These are phyloP conservation scores for Oxytorus armatus DNA, from an alignment of 2,888 invertebrate genomes.

Conservation along the genomic window DNA sequence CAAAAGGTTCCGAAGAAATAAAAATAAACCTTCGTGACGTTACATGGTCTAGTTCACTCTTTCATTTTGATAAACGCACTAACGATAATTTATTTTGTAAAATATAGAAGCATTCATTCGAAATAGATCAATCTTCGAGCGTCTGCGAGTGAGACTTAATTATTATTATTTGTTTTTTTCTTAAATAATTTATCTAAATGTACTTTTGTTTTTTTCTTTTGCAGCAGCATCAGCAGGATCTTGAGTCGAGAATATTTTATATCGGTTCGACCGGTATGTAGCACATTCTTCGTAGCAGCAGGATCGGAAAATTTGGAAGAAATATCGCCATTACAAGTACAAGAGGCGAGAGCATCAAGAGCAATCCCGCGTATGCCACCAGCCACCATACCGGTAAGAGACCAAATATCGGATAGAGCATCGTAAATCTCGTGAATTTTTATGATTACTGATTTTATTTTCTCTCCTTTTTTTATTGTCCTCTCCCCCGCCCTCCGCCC, in stretches of 20 bases:
- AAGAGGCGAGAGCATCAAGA: conserved; percentile 89
- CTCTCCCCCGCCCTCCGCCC: too few species aligned
- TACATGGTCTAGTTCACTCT: conserved; percentile 34
- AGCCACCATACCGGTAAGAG: conserved; percentile 87
- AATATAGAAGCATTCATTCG: background rate
- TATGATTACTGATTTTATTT: background rate
- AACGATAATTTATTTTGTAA: conserved; percentile 3
- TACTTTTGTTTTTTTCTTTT: conserved; percentile 8
- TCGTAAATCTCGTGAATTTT: conserved; percentile 48
- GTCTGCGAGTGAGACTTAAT: background rate
- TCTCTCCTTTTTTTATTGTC: background rate
- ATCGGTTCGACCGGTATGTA: conserved; percentile 89
- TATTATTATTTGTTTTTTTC: background rate
- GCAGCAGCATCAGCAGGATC: too few species aligned
- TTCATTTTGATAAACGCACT: conserved; percentile 13
- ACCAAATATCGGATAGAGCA: conserved; percentile 78
- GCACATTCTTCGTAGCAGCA: conserved; percentile 88
- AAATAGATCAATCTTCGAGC: background rate
- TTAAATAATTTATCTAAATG: background rate
- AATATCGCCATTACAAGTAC: conserved; percentile 88
- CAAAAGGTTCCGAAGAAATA: conserved; percentile 9
- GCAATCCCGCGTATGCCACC: conserved; percentile 87
- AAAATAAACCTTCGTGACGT: conserved; percentile 4
- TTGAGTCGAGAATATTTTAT: conserved; percentile 60
- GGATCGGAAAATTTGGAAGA: conserved; percentile 89